Evolutionary conservation across 30 jellyfish, hydroid and myxozoan genomes (phyloP), one percentile per base, ranked within the genome.

Genomic region (Turritopsis dohrnii): DNA sequence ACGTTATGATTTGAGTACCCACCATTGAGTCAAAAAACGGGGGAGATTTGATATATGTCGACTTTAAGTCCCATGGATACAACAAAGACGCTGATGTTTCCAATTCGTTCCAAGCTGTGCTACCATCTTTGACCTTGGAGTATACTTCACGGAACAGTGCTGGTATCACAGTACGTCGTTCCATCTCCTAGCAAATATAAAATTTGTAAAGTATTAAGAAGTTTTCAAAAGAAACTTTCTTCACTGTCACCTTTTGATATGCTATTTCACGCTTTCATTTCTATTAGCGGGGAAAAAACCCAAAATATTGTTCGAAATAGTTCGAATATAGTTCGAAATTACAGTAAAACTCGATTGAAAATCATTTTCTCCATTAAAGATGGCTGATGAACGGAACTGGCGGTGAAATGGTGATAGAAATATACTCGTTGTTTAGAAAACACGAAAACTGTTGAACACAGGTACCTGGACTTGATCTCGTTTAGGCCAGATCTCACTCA

Each of bases 401-500:
- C n/a, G 24, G 79, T 0, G 0, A 26, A 19, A 26, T 72, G 0
- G 1, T 21, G 81, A 72, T 19, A 72, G 41, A 23, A 41, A 3
- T 41, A n/a, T 74, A 23, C 24, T 29, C 22, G 26, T n/a, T 53
- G 88, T 8, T 18, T 0, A 25, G 21, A 74, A 84, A 53, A 76
- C 1, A 29, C 77, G 23, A 22, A 30, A 0, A 76, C 20, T 16
- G 24, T 20, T 31, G 24, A 18, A 22, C 22, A 5, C 53, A 16
- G 60, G 1, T 76, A 93, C 98, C 96, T 87, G 95, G 13, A 93
- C 77, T 76, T 88, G 96, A 28, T 93, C 96, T 25, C 98, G 72
- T n/a, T 86, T 84, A 30, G 98, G 98, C 99, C 99, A 94, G 18
- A 94, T 89, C 30, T 94, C 96, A 31, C 81, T 71, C 72, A 94